Conservation (phyloP, 1,140 invertebrate genomes). For the Pseudomyrmex gracilis region DNA sequence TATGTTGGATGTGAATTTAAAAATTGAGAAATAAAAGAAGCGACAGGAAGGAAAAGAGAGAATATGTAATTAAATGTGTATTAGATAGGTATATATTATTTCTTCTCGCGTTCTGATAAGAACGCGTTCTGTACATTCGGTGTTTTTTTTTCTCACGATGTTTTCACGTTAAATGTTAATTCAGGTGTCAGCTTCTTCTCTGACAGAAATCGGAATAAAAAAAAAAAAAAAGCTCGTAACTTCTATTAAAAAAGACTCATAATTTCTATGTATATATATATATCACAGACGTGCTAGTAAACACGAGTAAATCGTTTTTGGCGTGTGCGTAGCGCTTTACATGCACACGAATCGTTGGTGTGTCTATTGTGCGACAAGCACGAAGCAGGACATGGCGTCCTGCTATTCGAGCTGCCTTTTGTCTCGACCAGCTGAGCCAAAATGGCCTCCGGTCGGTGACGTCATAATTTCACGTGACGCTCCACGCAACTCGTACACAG, state of each 20-base stretch:
- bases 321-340: slow-evolving; percentile 29
- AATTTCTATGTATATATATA: slow-evolving; percentile 63
- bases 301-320: slow-evolving; percentile 21
- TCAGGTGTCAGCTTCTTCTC: too few species aligned
- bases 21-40: too few species aligned
- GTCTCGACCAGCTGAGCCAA: slow-evolving; percentile 84
- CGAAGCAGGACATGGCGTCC: slow-evolving; percentile 82
- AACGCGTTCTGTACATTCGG: too few species aligned
- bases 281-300: background rate
- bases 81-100: too few species aligned
- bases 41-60: too few species aligned
- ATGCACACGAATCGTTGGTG: slow-evolving; percentile 73
- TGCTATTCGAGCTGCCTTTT: slow-evolving; percentile 79
- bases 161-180: too few species aligned
- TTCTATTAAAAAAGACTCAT: slow-evolving; percentile 71
- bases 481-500: slow-evolving; percentile 42
- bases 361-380: slow-evolving; percentile 77
- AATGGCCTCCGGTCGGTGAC: slow-evolving; percentile 82
- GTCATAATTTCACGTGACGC: slow-evolving; percentile 76
- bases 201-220: too few species aligned
- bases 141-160: too few species aligned
- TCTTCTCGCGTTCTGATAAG: too few species aligned
- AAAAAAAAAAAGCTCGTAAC: background rate
- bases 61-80: too few species aligned
- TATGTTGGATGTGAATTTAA: too few species aligned